phyloP scores from a whole-genome alignment of 2,113 vertebrate genomes.

The Micronisus gabar region DNA sequence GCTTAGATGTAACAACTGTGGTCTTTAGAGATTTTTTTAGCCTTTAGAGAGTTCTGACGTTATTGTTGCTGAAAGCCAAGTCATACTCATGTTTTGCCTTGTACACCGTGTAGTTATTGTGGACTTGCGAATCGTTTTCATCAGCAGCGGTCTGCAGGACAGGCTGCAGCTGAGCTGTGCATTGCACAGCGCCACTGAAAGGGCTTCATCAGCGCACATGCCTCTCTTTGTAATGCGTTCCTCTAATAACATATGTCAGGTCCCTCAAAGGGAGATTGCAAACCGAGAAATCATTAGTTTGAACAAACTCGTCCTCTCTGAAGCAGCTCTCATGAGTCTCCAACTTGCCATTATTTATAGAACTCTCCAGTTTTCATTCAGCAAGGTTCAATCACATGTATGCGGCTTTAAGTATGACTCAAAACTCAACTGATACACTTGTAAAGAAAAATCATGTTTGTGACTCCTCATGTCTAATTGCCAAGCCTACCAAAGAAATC shows the following conservation, averaged over 20 bases:
- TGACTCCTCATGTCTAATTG: neutral
- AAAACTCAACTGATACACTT: neutral
- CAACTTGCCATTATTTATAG: neutral
- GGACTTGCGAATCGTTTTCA: neutral
- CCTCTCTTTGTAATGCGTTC: neutral
- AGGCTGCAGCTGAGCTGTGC: neutral
- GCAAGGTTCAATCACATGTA: neutral
- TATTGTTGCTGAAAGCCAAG: neutral
- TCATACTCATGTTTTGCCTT: neutral
- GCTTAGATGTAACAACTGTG: neutral
- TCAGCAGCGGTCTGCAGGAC: fast-evolving
- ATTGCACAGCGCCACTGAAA: fast-evolving
- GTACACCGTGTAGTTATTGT: fast-evolving
- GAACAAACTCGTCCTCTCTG: neutral
- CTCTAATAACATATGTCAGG: fast-evolving
- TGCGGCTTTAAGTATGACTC: neutral
- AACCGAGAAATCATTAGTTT: neutral
- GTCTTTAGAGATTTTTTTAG: neutral
- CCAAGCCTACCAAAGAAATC: neutral
- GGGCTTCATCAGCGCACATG: neutral
- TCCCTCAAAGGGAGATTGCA: neutral
- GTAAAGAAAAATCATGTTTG: neutral
- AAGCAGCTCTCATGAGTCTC: neutral
- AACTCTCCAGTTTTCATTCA: neutral
- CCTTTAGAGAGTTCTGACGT: neutral